Evolutionary conservation across 2,888 invertebrate species (phyloP).

Genomic region (Thymelicus acteon): DNA sequence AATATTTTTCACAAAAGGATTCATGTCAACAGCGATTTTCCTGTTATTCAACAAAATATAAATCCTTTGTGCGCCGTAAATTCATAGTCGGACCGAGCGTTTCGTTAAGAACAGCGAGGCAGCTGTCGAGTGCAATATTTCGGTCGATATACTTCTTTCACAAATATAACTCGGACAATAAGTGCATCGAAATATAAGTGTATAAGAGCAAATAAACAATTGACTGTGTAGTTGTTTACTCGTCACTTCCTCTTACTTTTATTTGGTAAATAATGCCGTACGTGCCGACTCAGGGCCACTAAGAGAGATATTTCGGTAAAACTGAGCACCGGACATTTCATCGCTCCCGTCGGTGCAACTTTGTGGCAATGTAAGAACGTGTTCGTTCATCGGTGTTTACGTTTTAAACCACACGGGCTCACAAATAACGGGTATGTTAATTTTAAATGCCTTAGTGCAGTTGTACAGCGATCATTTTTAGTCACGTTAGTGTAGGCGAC

Average conservation of each 20-base stretch:
- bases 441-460: slow-evolving; percentile 20
- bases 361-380: slow-evolving; percentile 13
- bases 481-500: background rate
- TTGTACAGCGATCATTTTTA: slow-evolving; percentile 9
- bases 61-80: slow-evolving; percentile 23
- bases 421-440: background rate
- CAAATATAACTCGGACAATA: slow-evolving; percentile 3
- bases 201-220: slow-evolving; percentile 10
- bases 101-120: background rate
- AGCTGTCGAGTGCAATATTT: slow-evolving; percentile 3
- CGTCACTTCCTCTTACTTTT: slow-evolving; percentile 21
- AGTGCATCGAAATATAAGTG: background rate
- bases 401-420: background rate
- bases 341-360: slow-evolving; percentile 18
- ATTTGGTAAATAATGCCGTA: slow-evolving; percentile 19
- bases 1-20: too few relatives aligned
- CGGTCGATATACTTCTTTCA: slow-evolving; percentile 3
- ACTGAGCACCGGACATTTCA: slow-evolving; percentile 20
- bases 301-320: slow-evolving; percentile 33
- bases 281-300: slow-evolving; percentile 30
- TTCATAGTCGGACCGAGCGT: slow-evolving; percentile 8
- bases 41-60: slow-evolving; percentile 36
- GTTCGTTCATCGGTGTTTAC: slow-evolving; percentile 25
- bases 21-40: background rate
- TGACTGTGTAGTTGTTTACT: slow-evolving; percentile 10